These are phyloP conservation scores for Calidris pugnax DNA, from an alignment of 2,113 vertebrate species.

Conservation along the genomic window DNA sequence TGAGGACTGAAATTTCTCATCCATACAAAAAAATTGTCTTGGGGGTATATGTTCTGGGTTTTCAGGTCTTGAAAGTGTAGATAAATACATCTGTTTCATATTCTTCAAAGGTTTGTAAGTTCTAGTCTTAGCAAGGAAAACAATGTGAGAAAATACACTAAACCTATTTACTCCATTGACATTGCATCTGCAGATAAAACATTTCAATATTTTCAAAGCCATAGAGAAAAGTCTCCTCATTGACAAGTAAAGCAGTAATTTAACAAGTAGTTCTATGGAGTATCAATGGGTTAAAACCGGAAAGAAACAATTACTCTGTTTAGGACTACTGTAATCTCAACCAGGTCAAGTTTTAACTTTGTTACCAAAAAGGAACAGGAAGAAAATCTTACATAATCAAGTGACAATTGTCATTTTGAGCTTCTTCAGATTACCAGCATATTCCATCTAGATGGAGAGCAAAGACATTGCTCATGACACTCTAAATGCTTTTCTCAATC, in stretches of 20 bases:
- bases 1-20: neutral
- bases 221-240: neutral
- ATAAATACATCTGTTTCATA: neutral
- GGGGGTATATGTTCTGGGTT: neutral
- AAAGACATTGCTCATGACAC: neutral
- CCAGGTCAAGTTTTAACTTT: neutral
- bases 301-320: neutral
- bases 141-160: neutral
- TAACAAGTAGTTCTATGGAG: neutral
- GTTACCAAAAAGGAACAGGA: neutral
- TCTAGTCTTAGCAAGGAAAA: neutral
- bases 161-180: neutral
- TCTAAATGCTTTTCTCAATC: neutral
- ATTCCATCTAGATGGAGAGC: neutral
- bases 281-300: neutral
- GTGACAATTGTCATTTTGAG: neutral
- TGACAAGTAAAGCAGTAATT: neutral
- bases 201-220: neutral
- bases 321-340: neutral
- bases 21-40: neutral
- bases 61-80: neutral
- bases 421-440: neutral
- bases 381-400: neutral
- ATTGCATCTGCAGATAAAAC: neutral
- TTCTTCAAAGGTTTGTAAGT: neutral